Conservation (phyloP, 2,797 vertebrate genomes). For the Chelon auratus region DNA sequence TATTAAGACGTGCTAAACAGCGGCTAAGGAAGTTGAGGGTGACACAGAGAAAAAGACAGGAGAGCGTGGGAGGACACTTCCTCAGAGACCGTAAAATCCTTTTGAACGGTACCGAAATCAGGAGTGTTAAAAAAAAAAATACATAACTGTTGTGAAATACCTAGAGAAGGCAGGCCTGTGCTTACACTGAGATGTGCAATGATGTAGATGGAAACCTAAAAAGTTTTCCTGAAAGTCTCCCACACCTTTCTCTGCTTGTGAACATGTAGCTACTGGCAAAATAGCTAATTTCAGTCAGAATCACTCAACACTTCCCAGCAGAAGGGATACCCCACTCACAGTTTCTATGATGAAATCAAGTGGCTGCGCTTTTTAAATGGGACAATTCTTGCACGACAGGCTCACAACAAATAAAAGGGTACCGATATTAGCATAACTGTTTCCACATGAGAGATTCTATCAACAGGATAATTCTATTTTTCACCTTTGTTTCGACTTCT, state of each 20-base stretch:
- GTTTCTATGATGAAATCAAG: constrained; percentile 24
- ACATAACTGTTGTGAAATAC: constrained; percentile 80
- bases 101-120: constrained; percentile 71
- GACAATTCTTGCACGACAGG: constrained; percentile 20
- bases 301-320: constrained; percentile 29
- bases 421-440: constrained; percentile 2
- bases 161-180: constrained; percentile 64
- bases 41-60: constrained; percentile 66
- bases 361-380: constrained; percentile 10
- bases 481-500: not conserved
- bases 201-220: constrained; percentile 51
- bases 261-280: constrained; percentile 31
- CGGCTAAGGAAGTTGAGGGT: constrained; percentile 62
- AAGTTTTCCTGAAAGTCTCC: constrained; percentile 53
- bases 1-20: constrained; percentile 56
- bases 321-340: constrained; percentile 18
- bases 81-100: constrained; percentile 81
- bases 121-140: constrained; percentile 42
- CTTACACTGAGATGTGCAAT: constrained; percentile 63
- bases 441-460: constrained; percentile 14
- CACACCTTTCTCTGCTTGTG: constrained; percentile 35
- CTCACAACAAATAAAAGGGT: constrained; percentile 1
- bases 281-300: constrained; percentile 32
- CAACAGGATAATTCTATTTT: constrained; percentile 8
- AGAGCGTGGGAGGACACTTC: constrained; percentile 84